A percentile compares a stretch with the other conserved stretches of the same genome.
phyloP scores from a whole-genome alignment of 1,140 invertebrate genomes.

The Anastrepha ludens region DNA sequence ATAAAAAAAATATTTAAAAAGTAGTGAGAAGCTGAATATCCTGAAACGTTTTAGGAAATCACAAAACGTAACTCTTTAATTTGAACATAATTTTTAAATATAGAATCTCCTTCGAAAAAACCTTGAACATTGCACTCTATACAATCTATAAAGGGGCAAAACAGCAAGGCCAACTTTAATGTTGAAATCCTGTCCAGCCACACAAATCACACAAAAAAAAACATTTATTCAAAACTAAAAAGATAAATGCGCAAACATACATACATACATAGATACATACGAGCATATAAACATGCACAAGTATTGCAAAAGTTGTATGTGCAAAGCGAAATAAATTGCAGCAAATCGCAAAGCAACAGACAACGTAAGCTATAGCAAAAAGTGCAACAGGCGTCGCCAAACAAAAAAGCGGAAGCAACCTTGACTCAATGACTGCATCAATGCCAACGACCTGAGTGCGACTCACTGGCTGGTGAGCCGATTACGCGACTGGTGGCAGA shows the following conservation, averaged over 20 bases:
- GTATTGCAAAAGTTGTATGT: slow-evolving; percentile 30
- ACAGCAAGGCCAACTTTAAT: slow-evolving; percentile 7
- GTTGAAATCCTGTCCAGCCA: slow-evolving; percentile 43
- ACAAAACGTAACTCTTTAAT: too few relatives aligned
- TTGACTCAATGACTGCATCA: slow-evolving; percentile 73
- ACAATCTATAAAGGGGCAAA: slow-evolving; percentile 25
- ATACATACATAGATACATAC: not conserved
- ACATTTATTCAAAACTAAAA: slow-evolving; percentile 23
- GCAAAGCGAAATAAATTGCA: slow-evolving; percentile 16
- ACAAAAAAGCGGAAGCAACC: slow-evolving; percentile 68
- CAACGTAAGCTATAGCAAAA: not conserved
- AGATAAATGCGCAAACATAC: not conserved
- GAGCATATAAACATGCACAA: not conserved
- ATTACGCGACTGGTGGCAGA: slow-evolving; percentile 2
- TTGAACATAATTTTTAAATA: too few relatives aligned
- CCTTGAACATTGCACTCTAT: slow-evolving; percentile 37
- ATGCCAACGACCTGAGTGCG: slow-evolving; percentile 72
- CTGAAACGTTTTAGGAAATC: too few relatives aligned
- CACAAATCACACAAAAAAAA: not conserved
- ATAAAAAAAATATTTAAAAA: too few relatives aligned
- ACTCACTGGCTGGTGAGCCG: slow-evolving; percentile 20
- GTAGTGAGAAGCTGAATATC: too few relatives aligned
- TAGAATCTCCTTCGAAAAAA: not conserved
- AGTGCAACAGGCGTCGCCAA: not conserved
- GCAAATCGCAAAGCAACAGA: slow-evolving; percentile 13